Evolutionary conservation across 30 jellyfish, hydroid and myxozoan species (phyloP), one percentile per base, ranked within the genome.

Genomic region (Cassiopea xamachana): DNA sequence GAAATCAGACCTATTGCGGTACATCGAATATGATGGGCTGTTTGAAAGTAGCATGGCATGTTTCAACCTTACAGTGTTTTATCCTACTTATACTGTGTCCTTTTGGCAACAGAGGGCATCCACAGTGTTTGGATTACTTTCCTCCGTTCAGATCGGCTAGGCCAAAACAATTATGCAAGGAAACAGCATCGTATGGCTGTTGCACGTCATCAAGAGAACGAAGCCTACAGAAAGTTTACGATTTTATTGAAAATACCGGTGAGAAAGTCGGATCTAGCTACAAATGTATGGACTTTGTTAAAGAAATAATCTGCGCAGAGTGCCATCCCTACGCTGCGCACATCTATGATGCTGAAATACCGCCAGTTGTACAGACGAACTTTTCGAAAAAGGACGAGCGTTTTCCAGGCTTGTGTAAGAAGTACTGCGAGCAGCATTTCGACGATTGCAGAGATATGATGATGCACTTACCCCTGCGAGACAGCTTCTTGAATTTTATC

Each of bases 261-360:
- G 43, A 47, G 44, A 46, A 44, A 27, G 59, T 70, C 51, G 74
- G 59, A 2, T n/a, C 77, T 1, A 59, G 77, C 19, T 9, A 73
- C 39, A 14, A 64, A 50, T 94, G 98, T 46, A 60, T 46, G 5
- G 88, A 55, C 2, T 82, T 92, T 69, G 61, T 92, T 10, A 84
- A 83, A 60, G 75, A 75, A 13, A 79, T 95, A 51, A 44, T 95
- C 7, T 95, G 99, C 79, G 83, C 97, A 1, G 97, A 87, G 62
- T 95, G 99, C 73, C 97, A 92, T 71, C 99, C 99, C 1, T 95
- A 91, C 84, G 99, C 99, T 1, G 99, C 99, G 2, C 99, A 95
- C 55, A 83, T 92, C 9, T 95, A 59, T 75, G 99, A 95, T 73
- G 98, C 98, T 2, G 99, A 95, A 80, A 88, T 61, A 12, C 97